Evolutionary conservation across 2,797 vertebrate species (phyloP), one percentile per base, ranked within the genome.

Genomic region (Hoplostethus atlanticus): DNA sequence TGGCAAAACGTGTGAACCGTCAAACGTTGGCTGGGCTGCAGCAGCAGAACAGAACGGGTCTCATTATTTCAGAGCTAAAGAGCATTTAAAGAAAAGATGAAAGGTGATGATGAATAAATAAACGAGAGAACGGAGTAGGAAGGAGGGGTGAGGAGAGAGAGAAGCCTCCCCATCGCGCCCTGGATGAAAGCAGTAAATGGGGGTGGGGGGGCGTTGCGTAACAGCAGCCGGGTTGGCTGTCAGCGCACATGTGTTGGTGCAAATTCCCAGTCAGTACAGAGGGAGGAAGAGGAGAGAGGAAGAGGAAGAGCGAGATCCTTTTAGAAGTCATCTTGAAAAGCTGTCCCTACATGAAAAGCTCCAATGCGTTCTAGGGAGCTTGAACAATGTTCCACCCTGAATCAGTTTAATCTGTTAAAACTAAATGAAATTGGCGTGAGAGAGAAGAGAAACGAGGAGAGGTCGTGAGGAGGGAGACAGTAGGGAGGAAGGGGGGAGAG

Each of bases 61-160:
- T 80, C 65, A 16, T 82, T 82, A 77, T 76, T 64, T 73, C 56
- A 60, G 34, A 0, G n/a, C 68, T 21, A 64, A 60, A 42, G 65
- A 84, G 76, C 48, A 47, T 69, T 57, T 40, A 51, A 62, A 70
- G 58, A 71, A 75, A 63, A 77, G 75, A 87, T 81, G 77, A 87
- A 84, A 86, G 53, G 47, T 68, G 78, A 65, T 16, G 65, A 81
- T 88, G 77, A 85, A 89, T 84, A 81, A 86, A 81, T 87, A 75
- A 90, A 84, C 64, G 15, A 13, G 50, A 42, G 47, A 64, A 51
- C 16, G 34, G 2, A 34, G n/a, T 10, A 10, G 40, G 0, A 5
- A 30, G 36, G 13, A 25, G 30, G 56, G 59, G 53, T 34, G 52
- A 44, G 0, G 31, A 36, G 42, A 50, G 46, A 46, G 68, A 30